Evolutionary conservation across 2,888 invertebrate genomes (phyloP).

Genomic region (Halictus ligatus): DNA sequence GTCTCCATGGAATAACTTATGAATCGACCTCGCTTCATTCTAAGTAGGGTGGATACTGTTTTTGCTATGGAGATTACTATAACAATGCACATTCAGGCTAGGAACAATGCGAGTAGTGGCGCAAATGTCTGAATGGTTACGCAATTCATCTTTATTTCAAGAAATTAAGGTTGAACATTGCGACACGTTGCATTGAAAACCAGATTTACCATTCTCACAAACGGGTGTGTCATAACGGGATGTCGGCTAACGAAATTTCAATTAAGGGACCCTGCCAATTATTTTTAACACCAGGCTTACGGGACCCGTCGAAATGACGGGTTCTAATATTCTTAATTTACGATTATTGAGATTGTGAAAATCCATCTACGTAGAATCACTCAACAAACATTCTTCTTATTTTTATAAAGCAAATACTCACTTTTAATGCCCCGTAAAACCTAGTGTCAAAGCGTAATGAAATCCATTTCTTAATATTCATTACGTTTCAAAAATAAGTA

Average conservation of each 20-base stretch:
- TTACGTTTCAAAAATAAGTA: no score
- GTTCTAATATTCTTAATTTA: no score
- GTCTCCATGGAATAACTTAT: neutral
- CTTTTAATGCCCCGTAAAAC: no score
- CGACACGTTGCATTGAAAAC: neutral
- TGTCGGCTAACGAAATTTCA: neutral
- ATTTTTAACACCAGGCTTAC: no score
- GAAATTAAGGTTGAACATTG: slow-evolving; percentile 8
- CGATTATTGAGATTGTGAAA: no score
- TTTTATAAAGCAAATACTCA: no score
- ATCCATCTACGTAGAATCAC: no score
- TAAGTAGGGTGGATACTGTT: neutral
- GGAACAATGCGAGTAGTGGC: neutral
- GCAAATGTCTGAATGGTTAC: neutral
- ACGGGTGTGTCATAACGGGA: neutral
- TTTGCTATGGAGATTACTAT: neutral
- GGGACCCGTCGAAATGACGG: no score
- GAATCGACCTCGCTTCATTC: neutral
- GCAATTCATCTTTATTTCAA: slow-evolving; percentile 3
- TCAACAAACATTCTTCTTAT: no score
- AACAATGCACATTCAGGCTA: neutral
- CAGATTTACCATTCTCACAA: neutral
- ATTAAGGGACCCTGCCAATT: no score
- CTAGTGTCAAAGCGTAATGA: no score
- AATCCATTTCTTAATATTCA: no score